These are phyloP conservation scores for Melospiza georgiana DNA, from an alignment of 2,113 vertebrate species.

Conservation along the genomic window DNA sequence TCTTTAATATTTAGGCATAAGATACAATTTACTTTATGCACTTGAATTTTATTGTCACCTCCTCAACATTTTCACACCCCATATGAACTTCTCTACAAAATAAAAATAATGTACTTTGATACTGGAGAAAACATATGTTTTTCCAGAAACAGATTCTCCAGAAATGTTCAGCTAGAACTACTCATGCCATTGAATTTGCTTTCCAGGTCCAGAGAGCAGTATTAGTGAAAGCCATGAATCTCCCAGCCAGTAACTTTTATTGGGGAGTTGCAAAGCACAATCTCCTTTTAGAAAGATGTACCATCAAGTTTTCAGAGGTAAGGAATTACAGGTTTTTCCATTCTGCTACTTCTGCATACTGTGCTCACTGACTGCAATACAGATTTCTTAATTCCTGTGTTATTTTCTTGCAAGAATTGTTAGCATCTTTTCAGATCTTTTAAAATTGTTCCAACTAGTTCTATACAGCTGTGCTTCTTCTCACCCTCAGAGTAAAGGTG, in stretches of 20 bases:
- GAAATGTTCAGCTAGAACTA: background rate
- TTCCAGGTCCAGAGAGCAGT: background rate
- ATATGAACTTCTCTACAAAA: background rate
- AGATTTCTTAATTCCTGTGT: background rate
- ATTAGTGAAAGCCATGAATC: background rate
- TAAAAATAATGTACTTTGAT: background rate
- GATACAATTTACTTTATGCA: slow-evolving; percentile 14
- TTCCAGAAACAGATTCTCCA: background rate
- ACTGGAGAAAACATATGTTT: background rate
- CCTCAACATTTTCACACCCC: slow-evolving; percentile 23
- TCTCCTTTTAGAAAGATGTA: background rate
- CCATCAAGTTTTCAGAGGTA: background rate
- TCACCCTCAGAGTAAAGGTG: background rate
- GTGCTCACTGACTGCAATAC: background rate
- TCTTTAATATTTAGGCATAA: background rate
- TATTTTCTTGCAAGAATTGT: background rate
- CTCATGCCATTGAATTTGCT: background rate
- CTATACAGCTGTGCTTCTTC: background rate
- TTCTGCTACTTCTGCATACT: background rate
- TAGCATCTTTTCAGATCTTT: background rate
- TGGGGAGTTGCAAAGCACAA: background rate
- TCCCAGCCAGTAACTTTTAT: background rate
- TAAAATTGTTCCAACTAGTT: background rate
- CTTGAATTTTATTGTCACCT: slow-evolving; percentile 21
- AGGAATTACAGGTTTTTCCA: background rate